A percentile compares a stretch with the other conserved stretches of the same genome.
Evolutionary conservation across 1,140 invertebrate species (phyloP).

Genomic region (Sarcophaga bullata): DNA sequence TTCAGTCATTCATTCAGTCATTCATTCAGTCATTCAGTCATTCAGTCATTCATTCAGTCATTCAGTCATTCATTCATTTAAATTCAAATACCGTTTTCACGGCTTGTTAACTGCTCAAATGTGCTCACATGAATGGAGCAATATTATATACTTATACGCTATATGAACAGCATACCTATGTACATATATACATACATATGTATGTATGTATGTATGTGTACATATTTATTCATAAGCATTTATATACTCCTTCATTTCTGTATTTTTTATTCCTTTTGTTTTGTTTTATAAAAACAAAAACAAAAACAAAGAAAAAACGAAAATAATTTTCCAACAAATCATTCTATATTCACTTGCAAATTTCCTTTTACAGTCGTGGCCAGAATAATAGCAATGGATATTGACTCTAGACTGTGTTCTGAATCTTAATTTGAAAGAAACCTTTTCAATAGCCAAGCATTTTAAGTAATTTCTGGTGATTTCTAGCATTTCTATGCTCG

Average conservation of each 20-base stretch:
- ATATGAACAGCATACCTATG: not conserved
- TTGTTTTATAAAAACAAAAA: no score
- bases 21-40: not conserved
- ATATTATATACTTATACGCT: not conserved
- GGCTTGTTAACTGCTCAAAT: constrained; percentile 34
- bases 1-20: not conserved
- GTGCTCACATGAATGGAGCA: constrained; percentile 32
- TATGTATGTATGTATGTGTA: not conserved
- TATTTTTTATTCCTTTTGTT: no score
- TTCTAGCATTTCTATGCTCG: no score
- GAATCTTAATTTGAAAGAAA: no score
- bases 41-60: not conserved
- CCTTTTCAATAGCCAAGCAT: no score
- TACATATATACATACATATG: not conserved
- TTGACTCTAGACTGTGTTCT: no score
- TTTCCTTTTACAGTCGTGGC: no score
- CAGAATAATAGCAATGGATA: no score
- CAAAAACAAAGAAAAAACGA: no score
- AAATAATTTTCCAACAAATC: not conserved
- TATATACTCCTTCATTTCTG: not conserved
- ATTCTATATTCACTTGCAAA: not conserved
- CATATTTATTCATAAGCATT: not conserved
- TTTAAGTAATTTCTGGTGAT: no score
- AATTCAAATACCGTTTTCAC: constrained; percentile 39
- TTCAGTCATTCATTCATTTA: not conserved